Evolutionary conservation across 2,888 invertebrate species (phyloP).

Genomic region (Formica aserva): DNA sequence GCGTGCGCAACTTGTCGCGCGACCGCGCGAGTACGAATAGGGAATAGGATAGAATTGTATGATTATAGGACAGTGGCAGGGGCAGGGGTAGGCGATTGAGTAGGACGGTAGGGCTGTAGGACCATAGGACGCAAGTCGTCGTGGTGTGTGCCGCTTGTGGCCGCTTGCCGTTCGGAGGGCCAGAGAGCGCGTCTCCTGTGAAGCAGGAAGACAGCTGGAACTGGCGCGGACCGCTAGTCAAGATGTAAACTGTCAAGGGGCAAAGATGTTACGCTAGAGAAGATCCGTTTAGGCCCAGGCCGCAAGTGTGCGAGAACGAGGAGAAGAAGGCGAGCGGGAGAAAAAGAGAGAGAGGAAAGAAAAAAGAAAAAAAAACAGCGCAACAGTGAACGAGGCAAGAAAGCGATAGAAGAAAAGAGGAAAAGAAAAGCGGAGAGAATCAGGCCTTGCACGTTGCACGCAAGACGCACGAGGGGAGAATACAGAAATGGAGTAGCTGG

Average conservation of each 20-base stretch:
- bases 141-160: conserved; percentile 36
- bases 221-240: conserved; percentile 64
- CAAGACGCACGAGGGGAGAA: conserved; percentile 46
- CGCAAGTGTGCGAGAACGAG: conserved; percentile 31
- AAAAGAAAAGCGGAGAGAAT: background rate
- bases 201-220: conserved; percentile 50
- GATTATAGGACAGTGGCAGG: too few relatives aligned
- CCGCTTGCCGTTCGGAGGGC: conserved; percentile 54
- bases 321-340: conserved; percentile 1
- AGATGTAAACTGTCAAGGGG: conserved; percentile 69
- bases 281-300: conserved; percentile 61
- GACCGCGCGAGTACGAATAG: conserved; percentile 59
- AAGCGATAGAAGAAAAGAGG: background rate
- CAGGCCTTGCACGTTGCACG: conserved; percentile 20
- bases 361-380: conserved; percentile 3
- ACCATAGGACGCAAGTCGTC: conserved; percentile 53
- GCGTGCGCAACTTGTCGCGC: conserved; percentile 55
- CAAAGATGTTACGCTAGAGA: conserved; percentile 58
- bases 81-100: too few relatives aligned
- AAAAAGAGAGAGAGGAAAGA: background rate
- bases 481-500: conserved; percentile 63
- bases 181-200: conserved; percentile 71
- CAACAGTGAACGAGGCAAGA: background rate
- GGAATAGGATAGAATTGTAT: too few relatives aligned
- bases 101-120: too few relatives aligned